Evolutionary conservation across 2,113 vertebrate genomes (phyloP), one percentile per base, ranked within the genome.

Genomic region (Empidonax traillii): DNA sequence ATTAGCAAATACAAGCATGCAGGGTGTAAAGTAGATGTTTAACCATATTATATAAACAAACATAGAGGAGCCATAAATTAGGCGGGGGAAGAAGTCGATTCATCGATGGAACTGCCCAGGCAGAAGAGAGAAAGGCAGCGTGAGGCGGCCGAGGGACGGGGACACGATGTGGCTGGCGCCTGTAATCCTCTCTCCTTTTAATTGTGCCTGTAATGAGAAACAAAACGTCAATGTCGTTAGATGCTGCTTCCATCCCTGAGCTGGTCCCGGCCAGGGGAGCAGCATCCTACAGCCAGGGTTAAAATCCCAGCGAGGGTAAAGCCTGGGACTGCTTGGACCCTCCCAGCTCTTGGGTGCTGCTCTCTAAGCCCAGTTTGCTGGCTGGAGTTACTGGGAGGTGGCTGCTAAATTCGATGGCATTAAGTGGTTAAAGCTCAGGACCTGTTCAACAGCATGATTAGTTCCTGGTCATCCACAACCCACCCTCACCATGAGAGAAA

Each of bases 1-100:
- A 94, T 96, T 94, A 91, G 33, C 2, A 7, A 78, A 49, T 62
- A 90, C 85, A 84, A 81, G 85, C 22, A 1, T 67, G 83, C 21
- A 41, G 90, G 71, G 85, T 86, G 90, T 87, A 77, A 87, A 91
- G 88, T 19, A 86, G 82, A 49, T 81, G 72, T 93, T 92, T 89
- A 92, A 92, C 91, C 61, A 37, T 85, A 76, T 95, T 95, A 94
- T 80, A 89, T 85, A 95, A 97, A 94, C 94, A 97, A 94, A 93
- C 67, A 93, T 56, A 87, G 77, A 91, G 91, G 59, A 82, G 69
- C 53, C 62, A 79, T 93, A 87, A 90, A 86, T 93, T 85, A 78
- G 74, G 25, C 8, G 3, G 35, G 35, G 82, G 74, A 72, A 72
- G 85, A 87, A 97, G 91, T 94, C 61, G 8, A 91, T 97, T 91